Base-by-base conservation (phyloP, 2,888 invertebrate species). In the Noctua pronuba region DNA sequence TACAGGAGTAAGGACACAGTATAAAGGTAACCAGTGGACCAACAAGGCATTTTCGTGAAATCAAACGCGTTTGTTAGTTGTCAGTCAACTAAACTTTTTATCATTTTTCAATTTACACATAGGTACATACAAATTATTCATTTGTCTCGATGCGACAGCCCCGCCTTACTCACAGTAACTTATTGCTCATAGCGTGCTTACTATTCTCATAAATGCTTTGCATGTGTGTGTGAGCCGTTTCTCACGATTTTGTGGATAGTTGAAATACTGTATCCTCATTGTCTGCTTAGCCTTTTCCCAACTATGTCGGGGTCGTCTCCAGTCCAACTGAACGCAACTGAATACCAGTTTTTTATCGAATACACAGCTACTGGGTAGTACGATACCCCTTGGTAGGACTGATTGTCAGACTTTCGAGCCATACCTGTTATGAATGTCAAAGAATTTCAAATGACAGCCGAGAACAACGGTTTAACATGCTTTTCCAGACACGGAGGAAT, bases 1-100 rank as follows among this genome's bases (percentile, higher is more conserved):
- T 60, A 65, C 35, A 44, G 16, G 8, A 64, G 75, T 68, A 67
- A 64, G 35, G 8, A 41, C 65, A 65, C 65, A 65, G 65, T 65
- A 8, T 65, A 24, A 8, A 16, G 0, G 8, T n/a, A 8, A 18
- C 16, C 65, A 65, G 65, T 41, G 16, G 13, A 65, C 1, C n/a
- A 65, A 65, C n/a, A 6, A 64, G n/a, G 41, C 3, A 16, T 35
- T 16, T 38, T 41, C 41, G 64, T 41, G n/a, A 41, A 41, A 65
- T 65, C 8, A n/a, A 41, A 41, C n/a, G n/a, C n/a, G 16, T 16
- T 16, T n/a, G 38, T 6, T 5, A 11, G 24, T n/a, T 52, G 11
- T 58, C 5, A 60, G 11, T 58, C 5, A 60, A 2, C 18, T 8
- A 31, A 8, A n/a, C 13, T 55, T 16, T 55, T 28, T 58, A 13